Conservation (phyloP, 1,140 invertebrate genomes). For the Orchesella cincta region DNA sequence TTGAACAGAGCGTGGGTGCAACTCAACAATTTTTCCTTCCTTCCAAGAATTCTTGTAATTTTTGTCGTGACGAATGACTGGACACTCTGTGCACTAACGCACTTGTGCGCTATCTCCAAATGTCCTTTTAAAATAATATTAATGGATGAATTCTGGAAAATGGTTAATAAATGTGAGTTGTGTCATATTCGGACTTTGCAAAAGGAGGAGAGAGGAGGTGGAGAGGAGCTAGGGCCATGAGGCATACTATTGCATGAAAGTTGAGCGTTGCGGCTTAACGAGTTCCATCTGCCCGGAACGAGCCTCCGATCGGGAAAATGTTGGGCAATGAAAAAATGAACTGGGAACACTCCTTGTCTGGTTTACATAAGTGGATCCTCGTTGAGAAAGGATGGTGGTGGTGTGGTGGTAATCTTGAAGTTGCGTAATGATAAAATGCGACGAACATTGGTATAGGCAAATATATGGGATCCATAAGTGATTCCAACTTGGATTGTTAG, state of each 20-base stretch:
- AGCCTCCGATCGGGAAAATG: not conserved
- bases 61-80: not conserved
- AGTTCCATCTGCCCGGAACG: slow-evolving; percentile 51
- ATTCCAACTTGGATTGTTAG: too few species aligned
- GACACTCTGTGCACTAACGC: not conserved
- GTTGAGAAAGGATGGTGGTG: too few species aligned
- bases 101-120: not conserved
- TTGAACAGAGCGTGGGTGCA: not conserved
- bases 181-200: too few species aligned
- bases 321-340: too few species aligned
- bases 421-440: too few species aligned
- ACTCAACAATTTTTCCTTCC: not conserved
- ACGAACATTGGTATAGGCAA: too few species aligned
- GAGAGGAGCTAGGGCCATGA: not conserved
- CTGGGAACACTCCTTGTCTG: too few species aligned
- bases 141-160: not conserved
- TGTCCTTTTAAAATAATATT: not conserved
- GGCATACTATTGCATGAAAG: slow-evolving; percentile 40
- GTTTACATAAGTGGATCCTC: too few species aligned
- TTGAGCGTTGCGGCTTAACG: slow-evolving; percentile 48
- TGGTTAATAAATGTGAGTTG: too few species aligned
- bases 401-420: too few species aligned
- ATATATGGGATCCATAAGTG: too few species aligned
- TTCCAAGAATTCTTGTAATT: not conserved
- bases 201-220: not conserved